Evolutionary conservation across 2,113 vertebrate species (phyloP), one percentile per base, ranked within the genome.

Genomic region (Donacobius atricapilla): DNA sequence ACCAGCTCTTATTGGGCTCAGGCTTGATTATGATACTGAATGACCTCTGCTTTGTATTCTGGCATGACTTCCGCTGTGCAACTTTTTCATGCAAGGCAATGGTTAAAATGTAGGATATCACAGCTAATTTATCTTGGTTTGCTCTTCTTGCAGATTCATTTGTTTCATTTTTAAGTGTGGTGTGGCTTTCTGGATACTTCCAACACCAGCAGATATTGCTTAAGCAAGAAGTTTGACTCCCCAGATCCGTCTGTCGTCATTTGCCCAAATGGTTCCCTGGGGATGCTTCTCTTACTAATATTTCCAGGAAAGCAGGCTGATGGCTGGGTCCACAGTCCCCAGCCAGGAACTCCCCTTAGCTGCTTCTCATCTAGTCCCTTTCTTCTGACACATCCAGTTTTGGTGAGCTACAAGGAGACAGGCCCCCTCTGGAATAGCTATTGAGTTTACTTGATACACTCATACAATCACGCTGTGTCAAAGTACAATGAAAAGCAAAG

Each of bases 221-320:
- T 37, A 77, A 78, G 71, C n/a, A 78, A 94, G 60, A 93, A 87
- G 37, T 31, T 57, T 72, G 53, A 77, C 72, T 90, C 13, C 25
- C 18, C 31, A 56, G 72, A 64, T 64, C 40, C 57, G 60, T 87
- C 48, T 81, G 54, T 53, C 1, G 0, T 57, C 1, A 0, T 78
- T 84, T 89, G 47, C 60, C 60, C 56, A 35, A 54, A 71, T 8
- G 28, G n/a, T 48, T 89, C 92, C 58, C 94, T 45, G 19, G 37
- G 72, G 77, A 78, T 75, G n/a, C 61, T 93, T 92, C 76, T 65
- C 50, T 80, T 65, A 58, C 28, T 18, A 48, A 44, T 42, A 60
- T 82, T 96, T 86, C 73, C 77, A 90, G 66, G 69, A 89, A 86
- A 93, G 80, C 47, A 81, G 71, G 57, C 56, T 66, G 33, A 77